phyloP scores from a whole-genome alignment of 2,797 vertebrate genomes.

The Brachymystax lenok region DNA sequence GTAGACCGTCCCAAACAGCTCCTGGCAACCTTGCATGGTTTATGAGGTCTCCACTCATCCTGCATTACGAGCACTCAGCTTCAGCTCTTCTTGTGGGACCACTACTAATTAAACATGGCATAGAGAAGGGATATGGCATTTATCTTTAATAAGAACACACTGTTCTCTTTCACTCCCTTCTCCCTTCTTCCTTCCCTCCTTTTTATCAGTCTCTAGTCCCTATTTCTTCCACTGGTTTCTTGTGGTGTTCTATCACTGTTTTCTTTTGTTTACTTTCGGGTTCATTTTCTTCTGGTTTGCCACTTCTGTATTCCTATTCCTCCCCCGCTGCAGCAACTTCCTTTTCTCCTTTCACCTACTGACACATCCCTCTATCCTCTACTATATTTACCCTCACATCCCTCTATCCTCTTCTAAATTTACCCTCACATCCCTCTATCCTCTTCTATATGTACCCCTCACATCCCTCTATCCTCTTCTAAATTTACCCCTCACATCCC shows the following conservation, averaged over 20 bases:
- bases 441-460: background rate
- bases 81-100: background rate
- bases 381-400: no score
- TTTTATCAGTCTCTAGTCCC: background rate
- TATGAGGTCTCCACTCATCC: no score
- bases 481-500: no score
- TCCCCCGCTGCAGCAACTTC: no score
- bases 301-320: background rate
- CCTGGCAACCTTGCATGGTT: background rate
- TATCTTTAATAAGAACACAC: conserved; percentile 24
- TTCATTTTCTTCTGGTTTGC: background rate
- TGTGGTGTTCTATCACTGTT: no score
- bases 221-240: background rate
- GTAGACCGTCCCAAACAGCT: background rate
- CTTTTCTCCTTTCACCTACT: no score
- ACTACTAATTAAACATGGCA: conserved; percentile 14
- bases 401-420: no score
- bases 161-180: background rate
- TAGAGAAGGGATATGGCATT: conserved; percentile 18
- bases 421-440: no score
- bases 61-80: background rate
- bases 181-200: background rate
- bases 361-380: no score
- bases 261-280: background rate
- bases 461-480: no score